Conservation (phyloP, 2,113 vertebrate genomes). For the Mohoua ochrocephala region DNA sequence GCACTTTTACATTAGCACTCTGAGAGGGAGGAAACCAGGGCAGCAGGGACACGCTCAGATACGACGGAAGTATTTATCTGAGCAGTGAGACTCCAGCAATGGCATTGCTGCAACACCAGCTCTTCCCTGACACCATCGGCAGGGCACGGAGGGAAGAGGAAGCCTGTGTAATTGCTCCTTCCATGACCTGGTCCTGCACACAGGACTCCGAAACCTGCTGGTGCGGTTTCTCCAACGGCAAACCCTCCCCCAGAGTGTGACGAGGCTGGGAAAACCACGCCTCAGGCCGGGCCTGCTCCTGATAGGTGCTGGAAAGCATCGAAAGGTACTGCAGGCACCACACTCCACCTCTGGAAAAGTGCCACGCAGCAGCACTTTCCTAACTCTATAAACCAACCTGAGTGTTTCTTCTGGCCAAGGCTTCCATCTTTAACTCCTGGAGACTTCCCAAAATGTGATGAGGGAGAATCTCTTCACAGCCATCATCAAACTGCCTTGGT, state of each 20-base stretch:
- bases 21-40: background rate
- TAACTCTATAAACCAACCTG: slow-evolving; percentile 67
- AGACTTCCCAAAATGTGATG: slow-evolving; percentile 88
- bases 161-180: background rate
- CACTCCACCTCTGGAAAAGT: background rate
- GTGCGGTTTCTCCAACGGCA: background rate
- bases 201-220: background rate
- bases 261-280: background rate
- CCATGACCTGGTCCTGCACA: background rate
- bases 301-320: background rate
- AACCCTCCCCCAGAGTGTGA: background rate
- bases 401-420: slow-evolving; percentile 73
- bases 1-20: background rate
- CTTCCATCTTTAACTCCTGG: slow-evolving; percentile 81
- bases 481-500: slow-evolving; percentile 48
- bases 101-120: background rate
- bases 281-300: background rate
- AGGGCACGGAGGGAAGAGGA: background rate
- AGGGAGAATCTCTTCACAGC: slow-evolving; percentile 75
- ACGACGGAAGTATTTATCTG: background rate
- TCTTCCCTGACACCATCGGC: background rate
- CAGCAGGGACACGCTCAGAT: background rate
- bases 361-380: background rate
- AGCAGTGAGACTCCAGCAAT: background rate
- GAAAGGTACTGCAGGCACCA: background rate